Percentiles rank a stretch among this genome's conserved stretches.
These are phyloP conservation scores for Aspidapion aeneum DNA, from an alignment of 2,888 invertebrate genomes.

Conservation along the genomic window DNA sequence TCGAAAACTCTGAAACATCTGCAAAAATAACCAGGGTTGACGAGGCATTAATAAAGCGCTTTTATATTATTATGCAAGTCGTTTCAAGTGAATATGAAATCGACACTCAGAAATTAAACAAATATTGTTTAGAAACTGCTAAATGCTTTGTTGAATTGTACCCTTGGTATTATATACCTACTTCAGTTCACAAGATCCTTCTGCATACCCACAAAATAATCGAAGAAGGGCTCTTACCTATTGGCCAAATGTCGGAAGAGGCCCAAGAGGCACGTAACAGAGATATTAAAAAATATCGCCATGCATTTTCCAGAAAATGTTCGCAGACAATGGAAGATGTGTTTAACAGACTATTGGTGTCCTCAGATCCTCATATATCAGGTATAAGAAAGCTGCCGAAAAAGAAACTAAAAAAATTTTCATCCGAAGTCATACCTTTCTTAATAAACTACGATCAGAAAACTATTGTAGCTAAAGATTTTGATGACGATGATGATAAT, in stretches of 20 bases:
- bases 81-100: slow-evolving; percentile 23
- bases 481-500: too few relatives aligned
- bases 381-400: neutral
- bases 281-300: slow-evolving; percentile 21
- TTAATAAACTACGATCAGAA: too few relatives aligned
- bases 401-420: slow-evolving; percentile 3
- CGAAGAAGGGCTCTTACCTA: slow-evolving; percentile 22
- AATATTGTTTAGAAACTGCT: slow-evolving; percentile 22
- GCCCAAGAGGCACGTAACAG: slow-evolving; percentile 30
- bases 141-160: slow-evolving; percentile 23
- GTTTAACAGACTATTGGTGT: slow-evolving; percentile 1
- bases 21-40: neutral
- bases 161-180: slow-evolving; percentile 28
- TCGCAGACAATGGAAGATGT: slow-evolving; percentile 21
- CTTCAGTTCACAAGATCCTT: slow-evolving; percentile 26
- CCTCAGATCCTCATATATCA: neutral
- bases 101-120: slow-evolving; percentile 19
- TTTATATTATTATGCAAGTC: too few relatives aligned
- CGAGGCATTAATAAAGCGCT: neutral
- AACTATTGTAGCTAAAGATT: too few relatives aligned
- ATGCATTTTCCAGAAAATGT: slow-evolving; percentile 16
- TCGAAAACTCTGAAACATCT: neutral
- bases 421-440: too few relatives aligned
- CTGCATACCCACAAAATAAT: slow-evolving; percentile 28
- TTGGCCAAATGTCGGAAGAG: slow-evolving; percentile 28